Evolutionary conservation across 2,797 vertebrate species (phyloP), one percentile per base, ranked within the genome.

Genomic region (Caiman crocodilus): DNA sequence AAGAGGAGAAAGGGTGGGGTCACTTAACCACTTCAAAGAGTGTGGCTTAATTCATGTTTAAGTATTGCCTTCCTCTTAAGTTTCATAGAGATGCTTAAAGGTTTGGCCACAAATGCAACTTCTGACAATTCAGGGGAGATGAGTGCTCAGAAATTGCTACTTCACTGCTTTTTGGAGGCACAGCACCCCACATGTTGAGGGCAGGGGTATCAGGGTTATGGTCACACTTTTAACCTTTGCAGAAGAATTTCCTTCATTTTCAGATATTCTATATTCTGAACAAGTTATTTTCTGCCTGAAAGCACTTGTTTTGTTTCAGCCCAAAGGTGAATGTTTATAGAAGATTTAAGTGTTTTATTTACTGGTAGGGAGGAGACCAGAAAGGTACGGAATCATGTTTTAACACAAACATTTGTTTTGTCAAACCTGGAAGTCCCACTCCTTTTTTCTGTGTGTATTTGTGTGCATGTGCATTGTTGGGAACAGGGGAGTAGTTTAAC

Each of bases 301-400:
- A 71, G 42, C 32, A 35, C 42, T 71, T 71, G 6, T 35, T 71
- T 71, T 71, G 30, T 32, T 85, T 91, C 89, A 81, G 15, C 30
- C 55, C 3, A 81, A 79, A 83, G 57, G 11, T 78, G 32, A 61
- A 10, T 60, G 26, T 87, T 95, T 92, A 67, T 30, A 50, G 82
- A 75, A 94, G 85, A 90, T 77, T 7, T 75, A 79, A 79, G 83
- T 60, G 7, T 69, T 87, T 74, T 59, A 23, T 93, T 25, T 61
- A 11, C 4, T 30, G 74, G 26, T 42, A 15, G 64, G 90, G 17
- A 2, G 7, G 50, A 10, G 89, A 57, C 17, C n/a, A 85, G 55
- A 25, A 76, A 56, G 1, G 3, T 42, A 42, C 8, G 42, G 42
- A 42, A 42, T 42, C 9, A 10, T 15, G 21, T 94, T 92, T 93